These are phyloP conservation scores for Melanotaenia pygmaea DNA, from an alignment of 2,797 vertebrate genomes.

Conservation along the genomic window DNA sequence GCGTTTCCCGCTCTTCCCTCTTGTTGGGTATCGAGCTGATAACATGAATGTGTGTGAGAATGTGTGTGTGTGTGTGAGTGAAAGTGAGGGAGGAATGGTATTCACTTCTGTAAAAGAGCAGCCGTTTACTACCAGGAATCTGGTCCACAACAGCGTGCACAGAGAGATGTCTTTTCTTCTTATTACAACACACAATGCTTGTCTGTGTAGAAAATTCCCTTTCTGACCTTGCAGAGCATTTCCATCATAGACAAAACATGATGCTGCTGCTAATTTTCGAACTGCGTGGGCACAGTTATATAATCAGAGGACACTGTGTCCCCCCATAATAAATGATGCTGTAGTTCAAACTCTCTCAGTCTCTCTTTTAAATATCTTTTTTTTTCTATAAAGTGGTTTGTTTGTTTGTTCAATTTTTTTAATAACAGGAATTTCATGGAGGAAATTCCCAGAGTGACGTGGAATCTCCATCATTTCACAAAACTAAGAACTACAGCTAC, in stretches of 20 bases:
- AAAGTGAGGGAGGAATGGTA: slow-evolving; percentile 36
- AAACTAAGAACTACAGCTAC: background rate
- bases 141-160: slow-evolving; percentile 14
- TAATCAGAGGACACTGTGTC: slow-evolving; percentile 40
- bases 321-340: slow-evolving; percentile 19
- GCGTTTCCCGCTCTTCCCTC: slow-evolving; percentile 46
- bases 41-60: slow-evolving; percentile 28
- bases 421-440: background rate
- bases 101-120: slow-evolving; percentile 38
- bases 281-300: slow-evolving; percentile 37
- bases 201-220: slow-evolving; percentile 53
- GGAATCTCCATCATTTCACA: background rate
- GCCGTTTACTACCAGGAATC: slow-evolving; percentile 22
- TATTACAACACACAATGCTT: slow-evolving; percentile 44
- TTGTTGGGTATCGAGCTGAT: slow-evolving; percentile 8
- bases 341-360: slow-evolving; percentile 1
- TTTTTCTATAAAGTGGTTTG: slow-evolving; percentile 9
- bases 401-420: slow-evolving; percentile 3
- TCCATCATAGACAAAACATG: slow-evolving; percentile 41
- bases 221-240: slow-evolving; percentile 40
- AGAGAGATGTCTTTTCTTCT: slow-evolving; percentile 40
- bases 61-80: slow-evolving; percentile 21
- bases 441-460: background rate
- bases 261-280: slow-evolving; percentile 35
- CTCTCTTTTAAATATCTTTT: slow-evolving; percentile 4